Evolutionary conservation across 2,113 vertebrate species (phyloP), one percentile per base, ranked within the genome.

Genomic region (Oncorhynchus tshawytscha): DNA sequence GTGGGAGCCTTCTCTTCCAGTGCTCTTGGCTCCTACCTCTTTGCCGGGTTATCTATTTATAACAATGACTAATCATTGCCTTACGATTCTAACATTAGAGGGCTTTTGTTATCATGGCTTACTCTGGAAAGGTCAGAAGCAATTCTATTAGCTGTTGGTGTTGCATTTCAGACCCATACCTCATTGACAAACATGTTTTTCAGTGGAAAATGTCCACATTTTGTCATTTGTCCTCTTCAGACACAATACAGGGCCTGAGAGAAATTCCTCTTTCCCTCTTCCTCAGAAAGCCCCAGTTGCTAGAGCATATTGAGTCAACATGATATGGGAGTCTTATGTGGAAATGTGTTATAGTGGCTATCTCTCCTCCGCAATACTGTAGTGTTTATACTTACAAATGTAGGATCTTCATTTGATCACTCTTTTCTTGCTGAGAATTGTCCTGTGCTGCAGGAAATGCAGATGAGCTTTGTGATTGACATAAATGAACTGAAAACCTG

Each of bases 61-160:
- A 79, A 76, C 78, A 31, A 20, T 86, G 86, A 86, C 67, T 82
- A 84, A 86, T 83, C 62, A 59, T 29, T 83, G 75, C 18, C 82
- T 67, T 70, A 77, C 34, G 48, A 60, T 75, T 71, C 25, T 73
- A 73, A 79, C 64, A 70, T 73, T 76, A 18, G 24, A 49, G 69
- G 59, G 64, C 70, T 78, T 72, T n/a, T 83, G 74, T 78, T 78
- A 72, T 69, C 67, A 74, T 65, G 60, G 74, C 70, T 82, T 76
- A 72, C 73, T 82, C 31, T 1, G 12, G 6, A 67, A 24, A 51
- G 80, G 87, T 71, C 78, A 81, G 54, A 78, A 73, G 24, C 70
- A 4, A 57, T 75, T 79, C 70, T 45, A 73, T 31, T 76, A 31
- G 39, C 25, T 29, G 57, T 16, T 48, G 25, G 68, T 76, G 64